Conservation (phyloP, 30 jellyfish, hydroid and myxozoan genomes). For the Aurelia aurita complex sp. Pacific region DNA sequence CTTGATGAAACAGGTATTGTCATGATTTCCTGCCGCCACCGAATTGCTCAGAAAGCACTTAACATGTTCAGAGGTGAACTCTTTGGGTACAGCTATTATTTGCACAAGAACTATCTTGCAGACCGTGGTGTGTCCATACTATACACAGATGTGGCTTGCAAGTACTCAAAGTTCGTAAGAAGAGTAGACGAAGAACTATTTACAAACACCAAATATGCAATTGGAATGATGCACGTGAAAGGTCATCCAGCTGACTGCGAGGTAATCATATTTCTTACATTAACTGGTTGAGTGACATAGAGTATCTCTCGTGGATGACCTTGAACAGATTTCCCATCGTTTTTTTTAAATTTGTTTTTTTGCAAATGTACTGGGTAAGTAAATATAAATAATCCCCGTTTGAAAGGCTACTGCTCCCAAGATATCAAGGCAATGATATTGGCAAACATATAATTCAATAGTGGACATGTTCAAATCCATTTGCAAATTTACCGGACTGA, state of each 20-base stretch:
- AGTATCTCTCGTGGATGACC: too few relatives aligned
- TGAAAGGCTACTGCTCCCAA: too few relatives aligned
- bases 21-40: conserved; percentile 35
- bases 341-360: too few relatives aligned
- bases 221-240: conserved; percentile 41
- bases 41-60: conserved; percentile 38
- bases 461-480: too few relatives aligned
- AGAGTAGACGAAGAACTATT: neutral
- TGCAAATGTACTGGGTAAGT: too few relatives aligned
- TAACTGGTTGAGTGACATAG: too few relatives aligned
- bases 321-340: too few relatives aligned
- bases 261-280: neutral
- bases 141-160: conserved; percentile 48
- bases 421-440: too few relatives aligned
- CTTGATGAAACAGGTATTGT: conserved; percentile 53
- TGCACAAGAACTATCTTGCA: conserved; percentile 11
- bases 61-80: conserved; percentile 49
- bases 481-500: too few relatives aligned
- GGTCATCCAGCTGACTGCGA: conserved; percentile 45
- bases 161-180: conserved; percentile 5
- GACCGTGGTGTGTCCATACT: neutral
- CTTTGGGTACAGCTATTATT: conserved; percentile 37
- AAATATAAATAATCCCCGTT: too few relatives aligned
- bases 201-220: conserved; percentile 3
- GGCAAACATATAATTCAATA: too few relatives aligned